These are phyloP conservation scores for Andricus grossulariae DNA, from an alignment of 1,140 invertebrate species.

Conservation along the genomic window DNA sequence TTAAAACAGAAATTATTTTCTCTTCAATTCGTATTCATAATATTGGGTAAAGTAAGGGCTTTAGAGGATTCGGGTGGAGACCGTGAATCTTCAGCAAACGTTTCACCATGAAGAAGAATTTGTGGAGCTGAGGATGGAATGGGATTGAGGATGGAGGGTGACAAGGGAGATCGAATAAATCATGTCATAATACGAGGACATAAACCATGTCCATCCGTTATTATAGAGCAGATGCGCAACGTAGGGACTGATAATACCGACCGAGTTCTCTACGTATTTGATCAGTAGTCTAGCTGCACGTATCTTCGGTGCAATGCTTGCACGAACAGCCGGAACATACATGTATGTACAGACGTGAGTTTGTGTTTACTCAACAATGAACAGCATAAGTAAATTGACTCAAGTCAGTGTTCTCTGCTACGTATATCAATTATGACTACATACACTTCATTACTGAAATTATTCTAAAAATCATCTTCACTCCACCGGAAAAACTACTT, in stretches of 20 bases:
- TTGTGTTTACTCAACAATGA: constrained; percentile 19
- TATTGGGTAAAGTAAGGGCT: constrained; percentile 20
- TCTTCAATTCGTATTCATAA: background rate
- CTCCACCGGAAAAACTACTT: background rate
- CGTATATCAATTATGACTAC: background rate
- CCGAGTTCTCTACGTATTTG: constrained; percentile 50
- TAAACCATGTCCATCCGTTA: constrained; percentile 60
- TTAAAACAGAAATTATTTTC: constrained; percentile 31
- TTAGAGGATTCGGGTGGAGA: background rate
- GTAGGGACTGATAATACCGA: constrained; percentile 58
- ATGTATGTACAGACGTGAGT: background rate
- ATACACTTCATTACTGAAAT: background rate
- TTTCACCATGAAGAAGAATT: constrained; percentile 20
- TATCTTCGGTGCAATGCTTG: constrained; percentile 43
- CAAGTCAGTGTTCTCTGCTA: background rate
- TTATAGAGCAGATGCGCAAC: constrained; percentile 61
- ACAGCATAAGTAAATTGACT: constrained; percentile 22
- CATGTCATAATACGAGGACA: constrained; percentile 55
- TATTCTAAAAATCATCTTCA: background rate
- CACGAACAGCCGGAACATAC: constrained; percentile 20
- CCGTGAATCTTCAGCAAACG: constrained; percentile 38
- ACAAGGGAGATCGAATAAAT: constrained; percentile 47
- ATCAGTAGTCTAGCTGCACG: constrained; percentile 45
- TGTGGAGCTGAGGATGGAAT: constrained; percentile 35
- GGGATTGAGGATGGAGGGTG: constrained; percentile 25